Base-by-base conservation (phyloP, 2,888 invertebrate species). In the Parnassius orleans region DNA sequence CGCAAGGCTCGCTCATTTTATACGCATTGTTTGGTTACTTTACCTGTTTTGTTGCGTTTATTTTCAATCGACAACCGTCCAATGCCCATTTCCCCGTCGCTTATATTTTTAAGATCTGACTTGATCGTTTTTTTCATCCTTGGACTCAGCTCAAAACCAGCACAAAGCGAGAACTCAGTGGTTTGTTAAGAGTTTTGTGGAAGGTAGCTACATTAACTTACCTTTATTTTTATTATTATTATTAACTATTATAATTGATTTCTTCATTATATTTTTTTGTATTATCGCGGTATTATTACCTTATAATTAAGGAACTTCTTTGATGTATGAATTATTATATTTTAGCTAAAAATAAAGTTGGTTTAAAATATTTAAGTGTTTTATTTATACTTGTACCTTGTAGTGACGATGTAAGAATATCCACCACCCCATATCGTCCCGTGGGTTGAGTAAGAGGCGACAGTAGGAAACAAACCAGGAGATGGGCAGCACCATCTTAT, bases 331-430 rank as follows among this genome's bases (percentile, higher is more conserved):
- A 91, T 90, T 89, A 90, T 90, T 90, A 91, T 90, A 90, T 91
- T 90, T 90, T 91, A 91, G 91, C 90, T 91, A 91, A 90, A 90
- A 90, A 90, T 90, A 91, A 90, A 91, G 90, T 91, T 90, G 90
- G 89, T 91, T 90, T 91, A 89, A 90, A 89, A 86, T 83, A 86
- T 68, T 67, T 64, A 69, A 46, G 61, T 77, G 77, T 83, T 86
- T 86, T 69, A 85, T 85, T 84, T 77, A 42, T 47, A 33, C 3
- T 7, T 33, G 33, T 33, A 33, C 33, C 5, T 33, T 33, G 33
- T 33, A 33, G 33, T 33, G 1, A 2, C 2, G 19, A 0, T 19
- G 19, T 19, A 19, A 19, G 19, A 19, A 19, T 19, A 19, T 2
- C 19, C 19, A 19, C 19, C 19, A 19, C 2, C 19, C 19, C 19